phyloP scores from a whole-genome alignment of 2,797 vertebrate genomes.

The Graptemys geographica region DNA sequence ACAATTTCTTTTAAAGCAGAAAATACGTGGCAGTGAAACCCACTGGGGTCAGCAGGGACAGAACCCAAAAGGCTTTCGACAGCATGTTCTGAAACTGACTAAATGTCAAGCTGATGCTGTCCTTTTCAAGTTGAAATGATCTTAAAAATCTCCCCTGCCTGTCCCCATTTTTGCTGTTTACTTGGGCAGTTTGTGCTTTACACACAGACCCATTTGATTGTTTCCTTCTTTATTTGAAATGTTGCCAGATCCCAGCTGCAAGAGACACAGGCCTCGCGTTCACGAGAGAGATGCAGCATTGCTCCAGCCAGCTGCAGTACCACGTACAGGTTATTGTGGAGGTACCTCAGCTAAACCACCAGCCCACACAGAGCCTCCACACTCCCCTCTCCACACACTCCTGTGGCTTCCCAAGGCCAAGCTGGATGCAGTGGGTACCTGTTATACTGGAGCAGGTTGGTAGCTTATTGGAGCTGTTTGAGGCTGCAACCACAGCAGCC shows the following conservation, averaged over 20 bases:
- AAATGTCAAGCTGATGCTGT: background rate
- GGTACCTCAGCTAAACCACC: background rate
- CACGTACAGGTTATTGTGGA: background rate
- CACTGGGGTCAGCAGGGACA: background rate
- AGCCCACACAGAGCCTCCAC: too few species aligned
- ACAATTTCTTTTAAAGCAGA: background rate
- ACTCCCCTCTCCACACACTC: too few species aligned
- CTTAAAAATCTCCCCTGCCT: background rate
- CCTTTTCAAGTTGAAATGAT: background rate
- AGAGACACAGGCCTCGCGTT: background rate
- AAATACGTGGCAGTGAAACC: rapidly evolving
- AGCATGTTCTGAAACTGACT: background rate
- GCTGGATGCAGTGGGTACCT: too few species aligned
- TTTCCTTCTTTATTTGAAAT: background rate
- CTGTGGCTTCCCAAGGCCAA: too few species aligned
- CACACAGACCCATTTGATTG: background rate
- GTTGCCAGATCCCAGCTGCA: background rate
- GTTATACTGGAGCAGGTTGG: too few species aligned
- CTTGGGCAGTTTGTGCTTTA: background rate
- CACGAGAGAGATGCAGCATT: background rate
- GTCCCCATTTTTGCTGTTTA: background rate
- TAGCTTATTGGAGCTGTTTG: background rate
- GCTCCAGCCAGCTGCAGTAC: background rate
- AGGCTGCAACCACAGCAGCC: background rate
- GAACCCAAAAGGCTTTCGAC: background rate